Percentiles rank a stretch among this genome's conserved stretches.
phyloP scores from a whole-genome alignment of 2,113 vertebrate genomes.

The Myrmecobius fasciatus region DNA sequence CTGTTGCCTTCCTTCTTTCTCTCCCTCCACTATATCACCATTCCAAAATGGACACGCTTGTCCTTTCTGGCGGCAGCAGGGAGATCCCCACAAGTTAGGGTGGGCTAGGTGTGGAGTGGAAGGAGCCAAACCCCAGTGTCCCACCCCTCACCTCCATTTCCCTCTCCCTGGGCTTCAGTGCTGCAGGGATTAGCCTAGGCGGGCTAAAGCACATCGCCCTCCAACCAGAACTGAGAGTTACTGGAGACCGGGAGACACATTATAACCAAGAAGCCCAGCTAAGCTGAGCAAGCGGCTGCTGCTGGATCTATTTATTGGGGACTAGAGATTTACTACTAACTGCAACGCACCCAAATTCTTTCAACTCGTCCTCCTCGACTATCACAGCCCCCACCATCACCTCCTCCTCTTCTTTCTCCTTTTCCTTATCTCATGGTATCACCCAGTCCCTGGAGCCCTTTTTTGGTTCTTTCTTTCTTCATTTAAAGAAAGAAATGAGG shows the following conservation, averaged over 20 bases:
- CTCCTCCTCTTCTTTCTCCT: constrained; percentile 49
- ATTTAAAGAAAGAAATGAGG: constrained; percentile 60
- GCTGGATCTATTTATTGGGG: constrained; percentile 59
- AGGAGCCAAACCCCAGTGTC: constrained; percentile 35
- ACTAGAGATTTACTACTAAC: constrained; percentile 54
- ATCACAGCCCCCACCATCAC: neutral
- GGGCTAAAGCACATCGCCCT: constrained; percentile 27
- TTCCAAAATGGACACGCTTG: neutral
- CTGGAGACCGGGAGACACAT: constrained; percentile 29
- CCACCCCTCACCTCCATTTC: neutral
- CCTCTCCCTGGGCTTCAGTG: constrained; percentile 21
- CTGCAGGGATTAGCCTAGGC: constrained; percentile 16
- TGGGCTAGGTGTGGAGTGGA: constrained; percentile 7
- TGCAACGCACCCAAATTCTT: constrained; percentile 71
- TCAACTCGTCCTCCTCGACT: neutral
- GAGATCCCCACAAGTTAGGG: constrained; percentile 67
- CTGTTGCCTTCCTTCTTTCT: neutral
- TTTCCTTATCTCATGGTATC: constrained; percentile 30
- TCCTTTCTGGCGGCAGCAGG: constrained; percentile 12
- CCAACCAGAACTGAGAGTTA: constrained; percentile 30
- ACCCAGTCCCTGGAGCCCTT: neutral
- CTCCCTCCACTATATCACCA: neutral
- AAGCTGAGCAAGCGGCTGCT: constrained; percentile 53
- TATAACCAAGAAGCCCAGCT: constrained; percentile 43
- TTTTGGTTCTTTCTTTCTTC: constrained; percentile 64